Evolutionary conservation across 2,797 vertebrate genomes (phyloP).

Genomic region (Neostethus bicornis): DNA sequence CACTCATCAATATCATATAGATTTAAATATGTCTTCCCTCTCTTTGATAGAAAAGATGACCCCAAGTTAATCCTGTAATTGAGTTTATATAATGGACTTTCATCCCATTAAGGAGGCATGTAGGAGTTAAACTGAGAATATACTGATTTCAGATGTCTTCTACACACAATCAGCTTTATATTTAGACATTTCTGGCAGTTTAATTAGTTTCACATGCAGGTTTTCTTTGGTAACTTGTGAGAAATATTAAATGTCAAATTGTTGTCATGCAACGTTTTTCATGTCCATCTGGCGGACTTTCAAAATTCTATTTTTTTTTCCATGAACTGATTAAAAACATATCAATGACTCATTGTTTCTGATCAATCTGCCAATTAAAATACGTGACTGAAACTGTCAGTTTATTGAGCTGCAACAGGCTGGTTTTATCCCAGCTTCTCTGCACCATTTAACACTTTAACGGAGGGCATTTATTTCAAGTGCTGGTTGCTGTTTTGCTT

Average conservation of each 20-base stretch:
- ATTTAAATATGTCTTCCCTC: too few species aligned
- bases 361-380: constrained; percentile 32
- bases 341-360: constrained; percentile 30
- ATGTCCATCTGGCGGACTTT: constrained; percentile 24
- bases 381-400: constrained; percentile 18
- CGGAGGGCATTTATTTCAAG: constrained; percentile 22
- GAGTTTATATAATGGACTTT: not conserved
- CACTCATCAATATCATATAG: too few species aligned
- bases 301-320: not conserved
- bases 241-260: constrained; percentile 48
- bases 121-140: not conserved
- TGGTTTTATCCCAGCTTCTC: constrained; percentile 27
- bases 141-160: not conserved
- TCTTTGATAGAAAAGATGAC: not conserved
- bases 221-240: constrained; percentile 28
- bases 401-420: constrained; percentile 2
- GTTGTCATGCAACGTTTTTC: constrained; percentile 23
- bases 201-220: constrained; percentile 20
- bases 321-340: constrained; percentile 17
- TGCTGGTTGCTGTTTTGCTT: constrained; percentile 17
- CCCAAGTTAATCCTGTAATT: not conserved
- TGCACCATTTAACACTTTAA: constrained; percentile 38
- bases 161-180: not conserved
- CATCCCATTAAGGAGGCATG: not conserved
- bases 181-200: constrained; percentile 4